Percentiles rank a stretch among this genome's conserved stretches.
Evolutionary conservation across 2,113 vertebrate species (phyloP).

Genomic region (Nansenia antarctica): DNA sequence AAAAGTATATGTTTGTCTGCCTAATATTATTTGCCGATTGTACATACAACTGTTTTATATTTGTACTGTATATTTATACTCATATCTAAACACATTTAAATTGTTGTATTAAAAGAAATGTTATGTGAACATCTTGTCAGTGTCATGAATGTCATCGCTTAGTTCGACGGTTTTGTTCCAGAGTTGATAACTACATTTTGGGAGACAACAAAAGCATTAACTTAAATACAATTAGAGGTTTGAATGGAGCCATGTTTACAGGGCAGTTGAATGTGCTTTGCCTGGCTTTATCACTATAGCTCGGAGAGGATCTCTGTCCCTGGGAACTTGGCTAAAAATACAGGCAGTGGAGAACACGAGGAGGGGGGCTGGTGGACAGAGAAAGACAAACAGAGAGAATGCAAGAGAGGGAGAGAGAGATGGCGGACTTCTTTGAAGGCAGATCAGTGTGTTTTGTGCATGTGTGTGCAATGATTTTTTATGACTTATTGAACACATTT

Average conservation of each 20-base stretch:
- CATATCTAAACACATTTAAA: constrained; percentile 54
- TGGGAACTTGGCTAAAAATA: constrained; percentile 17
- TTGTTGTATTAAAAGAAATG: constrained; percentile 69
- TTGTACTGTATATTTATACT: constrained; percentile 74
- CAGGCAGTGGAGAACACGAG: constrained; percentile 2
- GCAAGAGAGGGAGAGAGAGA: not conserved
- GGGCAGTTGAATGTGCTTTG: not conserved
- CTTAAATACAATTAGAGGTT: not conserved
- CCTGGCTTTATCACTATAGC: not conserved
- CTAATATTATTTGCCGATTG: constrained; percentile 60
- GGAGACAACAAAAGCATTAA: not conserved
- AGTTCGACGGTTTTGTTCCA: not conserved
- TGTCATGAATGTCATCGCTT: constrained; percentile 3
- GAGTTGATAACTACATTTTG: constrained; percentile 6
- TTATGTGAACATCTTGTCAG: constrained; percentile 31
- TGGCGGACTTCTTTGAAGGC: not conserved
- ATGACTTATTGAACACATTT: too few species aligned
- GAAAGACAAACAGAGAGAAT: not conserved
- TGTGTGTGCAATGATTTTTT: not conserved
- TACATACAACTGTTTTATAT: constrained; percentile 70
- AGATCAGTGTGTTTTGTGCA: not conserved
- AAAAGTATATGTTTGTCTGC: constrained; percentile 42
- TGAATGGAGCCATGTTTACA: not conserved
- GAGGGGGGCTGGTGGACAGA: not conserved
- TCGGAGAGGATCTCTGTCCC: not conserved